These are phyloP conservation scores for Melanophora roralis DNA, from an alignment of 2,888 invertebrate genomes.

Conservation along the genomic window DNA sequence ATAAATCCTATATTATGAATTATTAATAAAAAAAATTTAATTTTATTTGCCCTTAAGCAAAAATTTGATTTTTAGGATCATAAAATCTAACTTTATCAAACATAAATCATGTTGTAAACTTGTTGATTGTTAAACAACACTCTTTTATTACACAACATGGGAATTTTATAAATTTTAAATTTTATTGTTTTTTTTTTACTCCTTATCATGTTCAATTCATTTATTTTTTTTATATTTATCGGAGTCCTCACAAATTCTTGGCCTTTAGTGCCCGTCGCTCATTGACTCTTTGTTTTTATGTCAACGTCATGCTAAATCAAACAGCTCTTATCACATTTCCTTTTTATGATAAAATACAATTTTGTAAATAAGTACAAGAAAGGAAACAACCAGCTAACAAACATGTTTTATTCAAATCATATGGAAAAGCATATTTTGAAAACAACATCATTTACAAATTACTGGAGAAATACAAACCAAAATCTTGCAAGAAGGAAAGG, in stretches of 20 bases:
- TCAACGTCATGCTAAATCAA: constrained; percentile 33
- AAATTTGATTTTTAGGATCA: too few relatives aligned
- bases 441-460: constrained; percentile 42
- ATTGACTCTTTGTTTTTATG: not conserved
- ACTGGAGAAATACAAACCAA: not conserved
- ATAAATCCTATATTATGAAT: too few relatives aligned
- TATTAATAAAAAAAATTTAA: too few relatives aligned
- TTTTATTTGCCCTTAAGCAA: too few relatives aligned
- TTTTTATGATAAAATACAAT: not conserved
- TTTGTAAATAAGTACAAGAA: not conserved
- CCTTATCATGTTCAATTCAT: not conserved
- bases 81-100: too few relatives aligned
- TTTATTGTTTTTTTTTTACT: too few relatives aligned
- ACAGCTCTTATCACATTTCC: constrained; percentile 33
- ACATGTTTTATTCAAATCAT: constrained; percentile 7
- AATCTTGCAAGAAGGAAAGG: not conserved
- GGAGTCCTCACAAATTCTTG: not conserved
- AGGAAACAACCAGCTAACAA: not conserved
- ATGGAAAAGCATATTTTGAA: constrained; percentile 16
- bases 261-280: not conserved
- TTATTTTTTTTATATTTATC: not conserved
- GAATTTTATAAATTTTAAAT: too few relatives aligned
- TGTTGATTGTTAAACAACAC: too few relatives aligned
- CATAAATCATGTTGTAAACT: too few relatives aligned
- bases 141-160: too few relatives aligned